Evolutionary conservation across 2,113 vertebrate genomes (phyloP), one percentile per base, ranked within the genome.

Genomic region (Stomatorhinus ivindoensis): DNA sequence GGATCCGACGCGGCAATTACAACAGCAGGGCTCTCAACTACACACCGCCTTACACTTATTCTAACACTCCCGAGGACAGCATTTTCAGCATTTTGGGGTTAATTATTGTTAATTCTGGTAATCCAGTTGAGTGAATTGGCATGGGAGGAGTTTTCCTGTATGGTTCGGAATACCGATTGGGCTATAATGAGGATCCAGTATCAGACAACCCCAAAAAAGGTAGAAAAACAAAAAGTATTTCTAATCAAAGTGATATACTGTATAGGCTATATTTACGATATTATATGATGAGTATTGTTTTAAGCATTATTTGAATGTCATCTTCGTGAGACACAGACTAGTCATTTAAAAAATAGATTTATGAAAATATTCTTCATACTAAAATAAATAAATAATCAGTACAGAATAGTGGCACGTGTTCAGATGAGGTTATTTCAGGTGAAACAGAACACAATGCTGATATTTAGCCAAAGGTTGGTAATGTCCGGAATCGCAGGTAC

Each of bases 1-100:
- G 58, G 88, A 82, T 82, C 76, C 76, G 90, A 89, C 87, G 55
- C 83, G 51, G 86, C 89, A 44, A 88, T 83, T 88, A 85, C 88
- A 88, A 89, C 89, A 55, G 85, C 88, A 44, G 24, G 46, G 47
- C 65, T 51, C 88, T 21, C 27, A 50, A 42, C 21, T 50, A 88
- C 61, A 73, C 55, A 46, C 88, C 39, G 88, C 65, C 31, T 50
- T 88, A 61, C 48, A 44, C 55, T 61, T 27, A 69, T 13, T 11
- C 0, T 69, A 31, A 31, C n/a, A 48, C 73, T 80, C 35, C 31
- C 73, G 73, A 39, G 19, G 5, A 80, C 35, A 6, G 31, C 35
- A 42, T 80, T 80, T 80, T 27, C 61, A 69, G 61, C 73, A 0
- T 42, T 42, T 80, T 19, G 10, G 73, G 73, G 31, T 80, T 80